These are phyloP conservation scores for Cyclophora albipunctata DNA, from an alignment of 2,888 invertebrate genomes.

Conservation along the genomic window DNA sequence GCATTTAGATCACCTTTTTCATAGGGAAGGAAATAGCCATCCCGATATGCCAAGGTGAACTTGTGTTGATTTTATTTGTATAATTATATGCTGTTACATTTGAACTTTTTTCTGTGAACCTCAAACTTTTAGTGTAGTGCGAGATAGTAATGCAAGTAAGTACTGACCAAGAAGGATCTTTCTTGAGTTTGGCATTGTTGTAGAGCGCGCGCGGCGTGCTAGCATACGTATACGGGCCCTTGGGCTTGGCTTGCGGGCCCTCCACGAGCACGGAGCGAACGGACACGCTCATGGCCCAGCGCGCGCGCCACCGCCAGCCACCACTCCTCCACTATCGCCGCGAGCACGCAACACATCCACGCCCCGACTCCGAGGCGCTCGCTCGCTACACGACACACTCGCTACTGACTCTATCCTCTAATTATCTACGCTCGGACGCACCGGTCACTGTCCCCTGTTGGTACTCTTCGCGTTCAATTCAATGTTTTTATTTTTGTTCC, in stretches of 20 bases:
- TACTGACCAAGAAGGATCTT: conserved; percentile 60
- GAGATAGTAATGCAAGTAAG: too few species aligned
- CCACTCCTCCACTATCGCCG: conserved; percentile 43
- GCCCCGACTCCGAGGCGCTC: conserved; percentile 2
- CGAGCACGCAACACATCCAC: conserved; percentile 51
- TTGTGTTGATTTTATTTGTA: too few species aligned
- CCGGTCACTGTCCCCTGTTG: background rate
- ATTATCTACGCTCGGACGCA: background rate
- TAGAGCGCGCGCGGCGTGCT: conserved; percentile 78
- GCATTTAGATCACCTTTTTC: too few species aligned
- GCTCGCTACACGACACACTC: conserved; percentile 2
- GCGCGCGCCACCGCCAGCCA: conserved; percentile 26
- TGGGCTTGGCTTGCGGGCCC: conserved; percentile 47
- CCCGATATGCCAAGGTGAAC: too few species aligned
- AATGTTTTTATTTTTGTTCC: conserved; percentile 22
- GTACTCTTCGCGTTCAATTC: too few species aligned
- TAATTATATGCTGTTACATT: too few species aligned
- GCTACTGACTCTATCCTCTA: background rate
- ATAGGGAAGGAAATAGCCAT: too few species aligned
- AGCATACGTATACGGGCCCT: conserved; percentile 75
- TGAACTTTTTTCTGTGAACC: too few species aligned
- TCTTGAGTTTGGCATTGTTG: conserved; percentile 72
- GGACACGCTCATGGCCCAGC: conserved; percentile 48
- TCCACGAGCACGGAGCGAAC: conserved; percentile 59
- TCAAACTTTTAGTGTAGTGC: too few species aligned